These are phyloP conservation scores for Tuberolachnus salignus DNA, from an alignment of 2,888 invertebrate genomes.

Conservation along the genomic window DNA sequence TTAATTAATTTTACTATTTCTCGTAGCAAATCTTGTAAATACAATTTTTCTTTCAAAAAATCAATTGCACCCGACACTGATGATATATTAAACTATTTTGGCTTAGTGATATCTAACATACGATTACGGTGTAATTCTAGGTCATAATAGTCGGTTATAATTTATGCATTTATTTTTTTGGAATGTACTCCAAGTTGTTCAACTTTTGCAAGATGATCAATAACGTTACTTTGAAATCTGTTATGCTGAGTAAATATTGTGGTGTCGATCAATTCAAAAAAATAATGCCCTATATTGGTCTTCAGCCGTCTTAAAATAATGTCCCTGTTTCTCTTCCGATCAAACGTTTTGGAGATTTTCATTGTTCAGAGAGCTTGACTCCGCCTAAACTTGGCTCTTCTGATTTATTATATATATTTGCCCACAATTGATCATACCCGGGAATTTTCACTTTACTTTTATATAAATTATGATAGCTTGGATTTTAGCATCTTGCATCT, in stretches of 20 bases:
- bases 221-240: constrained; percentile 10
- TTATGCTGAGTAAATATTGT: neutral
- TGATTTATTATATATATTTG: constrained; percentile 6
- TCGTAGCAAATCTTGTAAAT: neutral
- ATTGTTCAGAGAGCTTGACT: neutral
- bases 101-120: neutral
- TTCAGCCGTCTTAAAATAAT: constrained; percentile 3
- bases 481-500: constrained; percentile 30
- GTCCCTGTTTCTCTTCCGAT: constrained; percentile 2
- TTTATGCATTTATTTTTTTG: neutral
- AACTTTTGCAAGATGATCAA: constrained; percentile 6
- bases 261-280: neutral
- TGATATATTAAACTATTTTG: constrained; percentile 19
- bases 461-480: neutral
- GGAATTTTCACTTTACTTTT: constrained; percentile 22
- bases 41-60: constrained; percentile 20
- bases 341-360: constrained; percentile 17
- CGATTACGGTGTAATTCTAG: constrained; percentile 5
- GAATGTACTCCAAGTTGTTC: neutral
- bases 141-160: constrained; percentile 12
- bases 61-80: constrained; percentile 17
- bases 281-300: constrained; percentile 10
- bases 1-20: constrained; percentile 32
- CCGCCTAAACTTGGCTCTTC: neutral
- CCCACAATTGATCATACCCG: constrained; percentile 23